phyloP scores from a whole-genome alignment of 2,888 invertebrate species.

The Phytoseiulus persimilis region DNA sequence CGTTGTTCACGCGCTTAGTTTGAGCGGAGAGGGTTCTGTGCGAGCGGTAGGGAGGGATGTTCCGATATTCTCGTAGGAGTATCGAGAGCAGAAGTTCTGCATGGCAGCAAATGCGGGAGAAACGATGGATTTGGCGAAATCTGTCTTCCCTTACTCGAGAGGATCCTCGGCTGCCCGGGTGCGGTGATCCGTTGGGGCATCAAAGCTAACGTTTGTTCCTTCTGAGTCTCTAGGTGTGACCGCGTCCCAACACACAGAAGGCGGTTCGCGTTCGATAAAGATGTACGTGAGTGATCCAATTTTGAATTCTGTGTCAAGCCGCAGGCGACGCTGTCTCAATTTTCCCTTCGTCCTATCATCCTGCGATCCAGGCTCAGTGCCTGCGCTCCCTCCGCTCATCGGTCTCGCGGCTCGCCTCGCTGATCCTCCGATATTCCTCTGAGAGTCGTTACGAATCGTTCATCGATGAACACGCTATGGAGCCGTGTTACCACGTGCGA shows the following conservation, averaged over 20 bases:
- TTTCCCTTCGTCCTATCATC: background rate
- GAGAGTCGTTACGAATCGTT: constrained; percentile 5
- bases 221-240: too few relatives aligned
- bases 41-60: too few relatives aligned
- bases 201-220: too few relatives aligned
- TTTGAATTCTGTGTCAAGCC: background rate
- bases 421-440: background rate
- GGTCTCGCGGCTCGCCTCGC: background rate
- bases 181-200: too few relatives aligned
- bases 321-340: background rate
- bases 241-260: background rate
- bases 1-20: too few relatives aligned
- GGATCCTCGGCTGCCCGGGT: too few relatives aligned
- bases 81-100: too few relatives aligned
- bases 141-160: too few relatives aligned
- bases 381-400: background rate
- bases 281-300: background rate
- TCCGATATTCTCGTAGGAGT: too few relatives aligned
- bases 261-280: background rate
- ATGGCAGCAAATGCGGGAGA: too few relatives aligned
- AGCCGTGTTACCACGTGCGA: background rate
- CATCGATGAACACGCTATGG: background rate
- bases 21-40: too few relatives aligned
- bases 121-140: too few relatives aligned
- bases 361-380: background rate